Evolutionary conservation across 2,888 invertebrate genomes (phyloP), one percentile per base, ranked within the genome.

Genomic region (Helleia helle): DNA sequence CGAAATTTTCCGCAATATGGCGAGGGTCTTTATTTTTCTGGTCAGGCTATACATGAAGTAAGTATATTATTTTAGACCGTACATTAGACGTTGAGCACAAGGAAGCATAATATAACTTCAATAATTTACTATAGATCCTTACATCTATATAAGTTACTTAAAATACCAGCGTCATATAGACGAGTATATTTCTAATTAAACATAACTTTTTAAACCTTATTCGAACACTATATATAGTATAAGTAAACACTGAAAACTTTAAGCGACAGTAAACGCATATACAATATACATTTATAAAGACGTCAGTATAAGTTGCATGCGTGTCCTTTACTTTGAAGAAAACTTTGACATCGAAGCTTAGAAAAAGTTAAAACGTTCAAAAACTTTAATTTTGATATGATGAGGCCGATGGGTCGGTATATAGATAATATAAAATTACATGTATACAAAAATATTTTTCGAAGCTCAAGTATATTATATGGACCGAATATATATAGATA

Each of bases 391-490:
- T 72, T 74, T 77, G 79, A 81, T 83, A 83, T 63, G 68, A 49
- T 36, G 44, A 65, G 59, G 61, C 65, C 69, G 64, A 69, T 69
- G 67, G 57, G 55, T 64, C 56, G 58, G 60, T 59, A 54, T 47
- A 61, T 48, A 53, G 50, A 45, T 48, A 66, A 62, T 79, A 76
- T 71, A 73, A 68, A 79, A 76, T 72, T 65, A 72, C 71, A 65
- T 59, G 59, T 80, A 83, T 65, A 79, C 80, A 83, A 83, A 83
- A 80, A 83, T 72, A 71, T 68, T 65, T 71, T 63, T 65, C 65
- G 73, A 83, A 83, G 80, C 76, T 83, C 80, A 75, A 79, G 72
- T 73, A 60, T 80, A 71, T 62, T 9, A 72, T 55, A 64, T 80
- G 79, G 81, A 81, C 80, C 79, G 65, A 75, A 55, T 47, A 44